Evolutionary conservation across 2,797 vertebrate genomes (phyloP).

Genomic region (Syngnathus acus): DNA sequence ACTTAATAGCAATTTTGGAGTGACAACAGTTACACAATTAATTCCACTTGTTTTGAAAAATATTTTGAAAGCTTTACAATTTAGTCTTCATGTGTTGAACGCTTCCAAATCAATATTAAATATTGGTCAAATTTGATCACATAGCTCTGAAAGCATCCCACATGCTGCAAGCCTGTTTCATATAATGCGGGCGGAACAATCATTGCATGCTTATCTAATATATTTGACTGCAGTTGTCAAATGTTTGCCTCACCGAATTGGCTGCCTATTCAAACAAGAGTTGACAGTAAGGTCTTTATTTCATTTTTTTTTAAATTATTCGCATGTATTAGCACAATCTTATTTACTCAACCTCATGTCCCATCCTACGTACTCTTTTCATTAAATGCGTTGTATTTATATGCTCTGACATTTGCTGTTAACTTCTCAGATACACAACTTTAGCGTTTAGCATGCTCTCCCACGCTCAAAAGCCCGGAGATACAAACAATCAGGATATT

Average conservation of each 20-base stretch:
- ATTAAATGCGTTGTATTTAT: conserved; percentile 5
- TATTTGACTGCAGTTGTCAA: conserved; percentile 5
- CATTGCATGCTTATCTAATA: conserved; percentile 10
- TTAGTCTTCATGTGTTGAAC: background rate
- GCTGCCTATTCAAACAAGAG: conserved; percentile 4
- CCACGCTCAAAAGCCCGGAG: background rate
- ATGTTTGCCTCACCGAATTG: conserved; percentile 7
- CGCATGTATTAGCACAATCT: conserved; percentile 5
- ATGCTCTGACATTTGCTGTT: background rate
- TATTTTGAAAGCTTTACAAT: background rate
- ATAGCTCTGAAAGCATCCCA: background rate
- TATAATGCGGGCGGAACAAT: background rate
- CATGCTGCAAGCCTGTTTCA: background rate
- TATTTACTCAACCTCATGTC: conserved; percentile 14
- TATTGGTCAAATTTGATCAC: background rate
- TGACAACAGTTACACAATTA: too few species aligned
- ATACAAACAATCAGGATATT: background rate
- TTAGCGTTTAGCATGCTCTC: background rate
- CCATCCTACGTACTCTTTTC: background rate
- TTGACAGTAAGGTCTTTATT: conserved; percentile 8
- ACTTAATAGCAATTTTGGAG: too few species aligned
- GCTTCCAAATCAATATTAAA: background rate
- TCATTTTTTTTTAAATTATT: background rate
- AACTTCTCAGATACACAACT: background rate
- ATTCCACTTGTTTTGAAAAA: background rate